Conservation (phyloP, 2,888 invertebrate species). For the Conus canariensis region DNA sequence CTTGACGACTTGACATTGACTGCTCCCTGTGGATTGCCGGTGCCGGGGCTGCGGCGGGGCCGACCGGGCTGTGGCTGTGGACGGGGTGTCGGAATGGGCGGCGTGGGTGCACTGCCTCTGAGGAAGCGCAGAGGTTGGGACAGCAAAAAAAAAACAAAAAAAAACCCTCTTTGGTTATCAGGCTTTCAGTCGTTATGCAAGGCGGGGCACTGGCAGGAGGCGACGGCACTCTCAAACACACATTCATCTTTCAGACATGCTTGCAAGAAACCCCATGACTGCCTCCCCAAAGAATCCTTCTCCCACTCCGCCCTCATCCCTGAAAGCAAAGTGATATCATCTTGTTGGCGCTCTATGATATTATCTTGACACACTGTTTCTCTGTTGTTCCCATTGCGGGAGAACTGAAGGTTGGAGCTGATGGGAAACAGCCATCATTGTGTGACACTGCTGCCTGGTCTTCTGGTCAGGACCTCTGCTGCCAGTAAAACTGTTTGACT, state of each 20-base stretch:
- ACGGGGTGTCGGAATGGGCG: no score
- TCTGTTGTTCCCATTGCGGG: not conserved
- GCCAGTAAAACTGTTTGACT: no score
- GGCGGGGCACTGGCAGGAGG: not conserved
- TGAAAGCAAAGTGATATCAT: not conserved
- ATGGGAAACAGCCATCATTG: slow-evolving; percentile 9
- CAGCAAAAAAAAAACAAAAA: no score
- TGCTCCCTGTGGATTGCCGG: no score
- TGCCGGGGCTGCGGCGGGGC: no score
- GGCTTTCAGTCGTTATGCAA: not conserved
- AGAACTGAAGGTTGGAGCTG: not conserved
- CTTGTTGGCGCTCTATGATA: not conserved
- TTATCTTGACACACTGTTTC: not conserved
- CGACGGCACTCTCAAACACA: not conserved
- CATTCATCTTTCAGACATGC: not conserved
- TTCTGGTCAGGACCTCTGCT: no score
- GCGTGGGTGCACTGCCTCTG: no score
- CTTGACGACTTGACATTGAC: no score
- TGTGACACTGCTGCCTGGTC: not conserved
- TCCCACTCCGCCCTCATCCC: not conserved
- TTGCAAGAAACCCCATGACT: not conserved
- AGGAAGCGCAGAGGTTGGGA: no score
- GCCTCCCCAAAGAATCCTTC: not conserved
- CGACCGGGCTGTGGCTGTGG: no score
- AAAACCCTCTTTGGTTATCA: no score